Conservation (phyloP, 2,113 vertebrate genomes). For the Peromyscus polionotus region DNA sequence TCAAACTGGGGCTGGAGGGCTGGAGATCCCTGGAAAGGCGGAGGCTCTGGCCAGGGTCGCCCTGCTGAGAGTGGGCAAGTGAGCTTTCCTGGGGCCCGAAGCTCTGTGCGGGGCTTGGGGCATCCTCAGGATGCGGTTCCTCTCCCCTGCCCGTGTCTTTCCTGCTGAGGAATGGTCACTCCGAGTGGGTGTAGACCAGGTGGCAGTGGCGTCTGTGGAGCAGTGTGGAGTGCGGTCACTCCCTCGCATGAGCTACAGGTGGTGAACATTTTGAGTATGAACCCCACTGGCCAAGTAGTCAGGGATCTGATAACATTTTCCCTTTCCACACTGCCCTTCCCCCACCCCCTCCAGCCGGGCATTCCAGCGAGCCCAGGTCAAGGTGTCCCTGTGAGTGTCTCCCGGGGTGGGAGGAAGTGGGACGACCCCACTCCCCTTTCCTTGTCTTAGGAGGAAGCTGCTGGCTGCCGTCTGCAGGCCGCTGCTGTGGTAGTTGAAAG, state of each 20-base stretch:
- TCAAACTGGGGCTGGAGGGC: background rate
- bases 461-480: background rate
- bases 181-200: background rate
- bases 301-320: conserved; percentile 21
- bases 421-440: background rate
- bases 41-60: background rate
- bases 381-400: background rate
- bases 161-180: background rate
- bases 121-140: background rate
- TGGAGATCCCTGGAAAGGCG: background rate
- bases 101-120: background rate
- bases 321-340: background rate
- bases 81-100: background rate
- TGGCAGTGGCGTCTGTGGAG: background rate
- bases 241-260: background rate
- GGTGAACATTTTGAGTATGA: background rate
- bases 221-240: background rate
- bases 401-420: background rate
- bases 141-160: background rate
- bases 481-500: background rate
- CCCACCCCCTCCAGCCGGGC: background rate
- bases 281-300: background rate
- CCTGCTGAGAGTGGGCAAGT: no score
- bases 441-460: background rate
- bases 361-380: background rate